A percentile compares a stretch with the other conserved stretches of the same genome.
Evolutionary conservation across 1,140 invertebrate species (phyloP).

Genomic region (Hylaeus volcanicus): DNA sequence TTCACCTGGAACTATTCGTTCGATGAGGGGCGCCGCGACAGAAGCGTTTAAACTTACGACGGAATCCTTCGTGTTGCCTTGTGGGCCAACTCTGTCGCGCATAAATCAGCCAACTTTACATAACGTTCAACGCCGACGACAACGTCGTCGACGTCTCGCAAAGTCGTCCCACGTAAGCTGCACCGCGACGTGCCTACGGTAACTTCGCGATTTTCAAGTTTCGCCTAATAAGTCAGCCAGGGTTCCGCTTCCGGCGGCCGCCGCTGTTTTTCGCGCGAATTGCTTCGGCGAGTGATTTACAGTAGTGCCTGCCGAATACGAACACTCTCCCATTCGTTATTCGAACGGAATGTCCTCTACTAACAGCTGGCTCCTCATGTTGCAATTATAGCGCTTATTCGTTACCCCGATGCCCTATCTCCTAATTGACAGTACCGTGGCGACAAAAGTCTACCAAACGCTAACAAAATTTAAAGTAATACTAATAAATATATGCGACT

Average conservation of each 20-base stretch:
- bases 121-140: conserved; percentile 61
- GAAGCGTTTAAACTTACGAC: conserved; percentile 69
- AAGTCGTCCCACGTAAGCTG: conserved; percentile 33
- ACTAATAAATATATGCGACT: too few species aligned
- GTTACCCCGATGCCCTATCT: too few species aligned
- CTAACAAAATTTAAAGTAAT: too few species aligned
- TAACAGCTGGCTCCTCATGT: too few species aligned
- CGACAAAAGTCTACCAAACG: too few species aligned
- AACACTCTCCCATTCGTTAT: too few species aligned
- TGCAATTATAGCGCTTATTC: too few species aligned
- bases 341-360: too few species aligned
- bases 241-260: neutral
- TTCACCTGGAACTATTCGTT: conserved; percentile 66
- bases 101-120: conserved; percentile 69
- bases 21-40: conserved; percentile 30
- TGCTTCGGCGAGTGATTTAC: too few species aligned
- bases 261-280: neutral
- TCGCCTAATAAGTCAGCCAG: conserved; percentile 48
- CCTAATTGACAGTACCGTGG: too few species aligned
- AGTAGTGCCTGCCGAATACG: too few species aligned
- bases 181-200: conserved; percentile 21
- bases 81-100: conserved; percentile 58
- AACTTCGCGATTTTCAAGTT: conserved; percentile 60
- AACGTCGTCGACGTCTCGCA: conserved; percentile 44
- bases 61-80: conserved; percentile 67